Evolutionary conservation across 1,140 invertebrate genomes (phyloP).

Genomic region (Drosophila insularis): DNA sequence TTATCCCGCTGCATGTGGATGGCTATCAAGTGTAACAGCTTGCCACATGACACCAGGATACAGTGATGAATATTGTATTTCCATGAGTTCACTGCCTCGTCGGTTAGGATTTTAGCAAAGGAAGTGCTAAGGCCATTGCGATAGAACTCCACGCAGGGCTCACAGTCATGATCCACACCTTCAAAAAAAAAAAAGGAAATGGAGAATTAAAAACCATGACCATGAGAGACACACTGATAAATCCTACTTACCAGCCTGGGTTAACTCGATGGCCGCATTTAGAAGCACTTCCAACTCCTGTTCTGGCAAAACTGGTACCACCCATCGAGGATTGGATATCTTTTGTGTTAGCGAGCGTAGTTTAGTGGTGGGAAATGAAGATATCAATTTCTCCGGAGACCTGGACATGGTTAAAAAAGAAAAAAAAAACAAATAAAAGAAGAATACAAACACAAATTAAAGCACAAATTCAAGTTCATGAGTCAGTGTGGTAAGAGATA

Average conservation of each 20-base stretch:
- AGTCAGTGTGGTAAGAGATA: conserved; percentile 44
- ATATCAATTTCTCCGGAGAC: conserved; percentile 78
- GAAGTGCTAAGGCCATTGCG: conserved; percentile 96
- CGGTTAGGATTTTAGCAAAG: conserved; percentile 98
- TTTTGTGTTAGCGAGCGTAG: conserved; percentile 95
- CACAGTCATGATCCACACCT: conserved; percentile 94
- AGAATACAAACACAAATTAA: background rate
- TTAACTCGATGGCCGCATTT: conserved; percentile 93
- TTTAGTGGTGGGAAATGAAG: conserved; percentile 91
- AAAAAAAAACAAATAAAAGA: background rate
- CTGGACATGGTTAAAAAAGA: conserved; percentile 25
- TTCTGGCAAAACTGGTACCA: conserved; percentile 97
- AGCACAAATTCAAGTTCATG: conserved; percentile 11
- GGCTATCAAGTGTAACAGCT: conserved; percentile 95
- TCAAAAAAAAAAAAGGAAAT: conserved; percentile 34
- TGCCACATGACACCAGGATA: conserved; percentile 96
- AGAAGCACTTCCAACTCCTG: conserved; percentile 97
- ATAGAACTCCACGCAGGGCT: conserved; percentile 97
- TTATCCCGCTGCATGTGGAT: conserved; percentile 95
- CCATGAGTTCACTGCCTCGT: conserved; percentile 98
- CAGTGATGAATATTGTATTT: conserved; percentile 98
- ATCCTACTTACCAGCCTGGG: conserved; percentile 87
- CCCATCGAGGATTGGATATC: conserved; percentile 96
- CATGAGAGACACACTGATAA: background rate
- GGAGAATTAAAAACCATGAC: background rate